Evolutionary conservation across 2,888 invertebrate species (phyloP).

Genomic region (Perithous albicinctus): DNA sequence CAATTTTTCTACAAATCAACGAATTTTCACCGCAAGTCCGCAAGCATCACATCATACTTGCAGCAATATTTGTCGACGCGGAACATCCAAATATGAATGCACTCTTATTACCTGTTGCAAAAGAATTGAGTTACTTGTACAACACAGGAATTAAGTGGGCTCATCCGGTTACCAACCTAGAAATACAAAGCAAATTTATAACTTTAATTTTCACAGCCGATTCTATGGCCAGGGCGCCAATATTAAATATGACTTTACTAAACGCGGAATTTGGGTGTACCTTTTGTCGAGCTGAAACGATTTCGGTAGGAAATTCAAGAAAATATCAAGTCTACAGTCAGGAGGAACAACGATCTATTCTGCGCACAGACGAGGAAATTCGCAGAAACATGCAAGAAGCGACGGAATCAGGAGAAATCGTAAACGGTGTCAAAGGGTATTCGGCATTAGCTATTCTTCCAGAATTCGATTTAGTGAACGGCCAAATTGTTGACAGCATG

Average conservation of each 20-base stretch:
- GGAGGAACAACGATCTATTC: background rate
- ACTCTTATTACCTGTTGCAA: background rate
- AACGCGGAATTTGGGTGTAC: conserved; percentile 23
- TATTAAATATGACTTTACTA: conserved; percentile 40
- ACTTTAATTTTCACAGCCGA: conserved; percentile 31
- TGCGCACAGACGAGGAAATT: conserved; percentile 16
- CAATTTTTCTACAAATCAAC: conserved; percentile 24
- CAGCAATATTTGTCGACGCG: conserved; percentile 39
- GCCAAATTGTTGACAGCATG: conserved; percentile 41
- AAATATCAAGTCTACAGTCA: background rate
- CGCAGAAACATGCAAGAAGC: conserved; percentile 28
- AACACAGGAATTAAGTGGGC: conserved; percentile 41
- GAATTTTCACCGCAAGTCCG: conserved; percentile 23
- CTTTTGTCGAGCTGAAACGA: conserved; percentile 2
- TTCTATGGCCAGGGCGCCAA: conserved; percentile 21
- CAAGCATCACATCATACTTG: conserved; percentile 38
- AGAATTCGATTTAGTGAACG: conserved; percentile 34
- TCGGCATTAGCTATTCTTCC: conserved; percentile 23
- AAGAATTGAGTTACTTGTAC: conserved; percentile 21
- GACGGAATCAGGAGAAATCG: background rate
- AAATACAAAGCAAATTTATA: conserved; percentile 39
- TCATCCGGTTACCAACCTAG: background rate
- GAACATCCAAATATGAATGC: conserved; percentile 19
- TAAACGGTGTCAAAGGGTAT: conserved; percentile 33
- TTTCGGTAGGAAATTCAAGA: background rate